Conservation (phyloP, 1,140 invertebrate genomes). For the Drosophila kanapiae region DNA sequence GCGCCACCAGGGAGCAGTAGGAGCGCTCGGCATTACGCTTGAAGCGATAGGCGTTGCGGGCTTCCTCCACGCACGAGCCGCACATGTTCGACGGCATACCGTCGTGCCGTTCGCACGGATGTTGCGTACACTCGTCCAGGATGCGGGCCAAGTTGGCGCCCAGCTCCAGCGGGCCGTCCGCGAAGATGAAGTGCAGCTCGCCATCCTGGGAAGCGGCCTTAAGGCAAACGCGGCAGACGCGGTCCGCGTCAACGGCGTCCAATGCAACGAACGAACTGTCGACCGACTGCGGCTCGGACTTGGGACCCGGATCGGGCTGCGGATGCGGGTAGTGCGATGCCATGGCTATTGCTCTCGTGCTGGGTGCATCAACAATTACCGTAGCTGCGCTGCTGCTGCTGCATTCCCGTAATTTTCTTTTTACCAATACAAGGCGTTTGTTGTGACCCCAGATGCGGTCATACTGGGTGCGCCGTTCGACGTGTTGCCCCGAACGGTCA, state of each 20-base stretch:
- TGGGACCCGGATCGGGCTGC: slow-evolving; percentile 8
- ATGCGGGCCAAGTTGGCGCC: slow-evolving; percentile 70
- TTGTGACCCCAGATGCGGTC: slow-evolving; percentile 21
- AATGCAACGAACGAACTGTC: background rate
- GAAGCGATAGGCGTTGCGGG: slow-evolving; percentile 73
- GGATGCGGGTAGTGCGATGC: slow-evolving; percentile 21
- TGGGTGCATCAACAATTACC: slow-evolving; percentile 35
- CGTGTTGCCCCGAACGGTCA: slow-evolving; percentile 1
- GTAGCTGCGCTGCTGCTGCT: slow-evolving; percentile 25
- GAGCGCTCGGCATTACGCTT: slow-evolving; percentile 69
- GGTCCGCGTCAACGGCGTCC: slow-evolving; percentile 54
- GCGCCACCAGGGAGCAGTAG: slow-evolving; percentile 62
- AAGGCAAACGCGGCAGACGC: slow-evolving; percentile 77
- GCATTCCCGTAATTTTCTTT: slow-evolving; percentile 35
- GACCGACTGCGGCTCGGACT: slow-evolving; percentile 15
- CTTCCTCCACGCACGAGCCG: slow-evolving; percentile 58
- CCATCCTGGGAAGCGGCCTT: slow-evolving; percentile 47
- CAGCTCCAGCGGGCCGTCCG: slow-evolving; percentile 64
- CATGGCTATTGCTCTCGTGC: slow-evolving; percentile 22
- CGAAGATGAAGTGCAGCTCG: slow-evolving; percentile 72
- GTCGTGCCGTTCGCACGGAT: slow-evolving; percentile 64
- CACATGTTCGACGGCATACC: slow-evolving; percentile 75
- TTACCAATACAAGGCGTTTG: slow-evolving; percentile 34
- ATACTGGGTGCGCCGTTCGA: slow-evolving; percentile 19
- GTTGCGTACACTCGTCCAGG: slow-evolving; percentile 72